A percentile compares a stretch with the other conserved stretches of the same genome.
phyloP scores from a whole-genome alignment of 2,888 invertebrate genomes.

The Rotaria sp. region DNA sequence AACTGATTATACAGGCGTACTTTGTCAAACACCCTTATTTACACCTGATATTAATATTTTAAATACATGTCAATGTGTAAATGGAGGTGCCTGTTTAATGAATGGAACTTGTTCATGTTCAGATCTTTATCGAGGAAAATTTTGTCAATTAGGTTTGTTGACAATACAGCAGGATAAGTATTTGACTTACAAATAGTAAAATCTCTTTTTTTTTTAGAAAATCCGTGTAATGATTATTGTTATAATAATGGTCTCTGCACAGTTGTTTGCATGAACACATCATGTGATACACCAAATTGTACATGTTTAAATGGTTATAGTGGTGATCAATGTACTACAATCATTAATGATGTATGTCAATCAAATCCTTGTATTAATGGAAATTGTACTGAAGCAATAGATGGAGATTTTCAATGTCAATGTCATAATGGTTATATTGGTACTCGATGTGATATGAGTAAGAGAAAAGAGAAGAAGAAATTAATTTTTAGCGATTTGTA shows the following conservation, averaged over 20 bases:
- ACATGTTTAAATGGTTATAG: background rate
- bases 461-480: background rate
- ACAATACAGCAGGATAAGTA: too few relatives aligned
- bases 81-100: background rate
- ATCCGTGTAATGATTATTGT: background rate
- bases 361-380: slow-evolving; percentile 12
- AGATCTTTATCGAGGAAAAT: background rate
- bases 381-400: background rate
- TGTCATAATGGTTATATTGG: background rate
- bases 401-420: background rate
- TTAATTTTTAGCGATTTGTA: background rate
- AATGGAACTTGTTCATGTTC: background rate
- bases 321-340: background rate
- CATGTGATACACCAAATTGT: background rate
- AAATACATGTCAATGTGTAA: background rate
- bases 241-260: background rate
- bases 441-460: background rate
- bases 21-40: slow-evolving; percentile 5
- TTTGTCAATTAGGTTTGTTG: background rate
- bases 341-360: background rate
- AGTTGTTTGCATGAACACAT: background rate
- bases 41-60: background rate
- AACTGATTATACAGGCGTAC: background rate
- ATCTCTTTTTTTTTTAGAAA: background rate
- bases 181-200: background rate